Percentiles rank a stretch among this genome's conserved stretches.
Conservation (phyloP, 2,797 vertebrate species). For the Pygocentrus nattereri region DNA sequence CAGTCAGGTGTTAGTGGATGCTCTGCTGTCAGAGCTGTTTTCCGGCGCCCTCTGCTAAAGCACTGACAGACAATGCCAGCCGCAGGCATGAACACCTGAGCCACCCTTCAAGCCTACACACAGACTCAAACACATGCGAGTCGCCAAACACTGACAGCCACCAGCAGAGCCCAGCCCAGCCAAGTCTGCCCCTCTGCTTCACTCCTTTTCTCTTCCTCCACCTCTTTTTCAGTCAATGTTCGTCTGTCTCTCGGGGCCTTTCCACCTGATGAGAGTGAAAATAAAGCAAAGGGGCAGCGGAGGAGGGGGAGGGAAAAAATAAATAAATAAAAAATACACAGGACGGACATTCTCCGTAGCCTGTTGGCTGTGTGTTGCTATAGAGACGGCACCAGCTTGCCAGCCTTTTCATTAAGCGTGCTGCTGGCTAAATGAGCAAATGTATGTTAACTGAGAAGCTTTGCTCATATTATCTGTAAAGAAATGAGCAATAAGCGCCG, state of each 20-base stretch:
- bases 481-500: neutral
- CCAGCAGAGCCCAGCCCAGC: constrained; percentile 49
- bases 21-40: constrained; percentile 40
- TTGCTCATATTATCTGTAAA: neutral
- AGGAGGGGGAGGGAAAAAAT: constrained; percentile 37
- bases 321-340: constrained; percentile 21
- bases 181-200: constrained; percentile 62
- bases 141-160: constrained; percentile 6
- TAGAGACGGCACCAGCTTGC: constrained; percentile 48
- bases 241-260: constrained; percentile 67
- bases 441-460: neutral
- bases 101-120: constrained; percentile 18
- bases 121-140: constrained; percentile 34
- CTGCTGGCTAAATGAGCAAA: constrained; percentile 30
- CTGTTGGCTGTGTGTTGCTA: constrained; percentile 58
- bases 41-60: constrained; percentile 16
- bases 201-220: constrained; percentile 62
- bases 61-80: constrained; percentile 37
- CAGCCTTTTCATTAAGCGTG: constrained; percentile 45
- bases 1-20: constrained; percentile 19
- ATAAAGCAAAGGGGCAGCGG: constrained; percentile 59
- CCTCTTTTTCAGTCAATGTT: constrained; percentile 64
- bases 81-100: constrained; percentile 45
- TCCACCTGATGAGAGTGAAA: constrained; percentile 73
- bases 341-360: constrained; percentile 51